Base-by-base conservation (phyloP, 2,888 invertebrate species). In the Geophilus truncorum region DNA sequence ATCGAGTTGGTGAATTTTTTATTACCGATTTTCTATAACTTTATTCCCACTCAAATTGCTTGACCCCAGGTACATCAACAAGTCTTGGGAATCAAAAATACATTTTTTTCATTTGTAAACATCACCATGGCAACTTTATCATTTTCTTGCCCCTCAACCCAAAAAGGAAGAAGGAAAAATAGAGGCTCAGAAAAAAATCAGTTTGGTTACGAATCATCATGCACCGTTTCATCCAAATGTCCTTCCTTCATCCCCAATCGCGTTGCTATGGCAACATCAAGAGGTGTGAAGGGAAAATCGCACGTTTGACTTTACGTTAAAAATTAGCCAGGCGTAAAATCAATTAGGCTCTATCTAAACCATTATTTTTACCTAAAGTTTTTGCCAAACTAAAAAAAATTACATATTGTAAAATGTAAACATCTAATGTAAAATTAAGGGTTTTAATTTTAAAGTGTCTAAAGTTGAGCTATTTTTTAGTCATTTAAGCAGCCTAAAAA, bases 161-260 rank as follows among this genome's bases (percentile, higher is more conserved):
- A n/a, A n/a, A n/a, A n/a, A n/a, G n/a, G n/a, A 34, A 34, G 9
- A 34, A 51, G 15, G 15, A 51, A n/a, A n/a, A 18, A 12, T 4
- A 51, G 6, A 18, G 15, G 4, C 57, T 4, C 7, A 57, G 5
- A 57, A 40, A 40, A 28, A 25, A 76, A 76, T 76, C 76, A 76
- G 76, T 76, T 76, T 76, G 76, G 76, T 76, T 76, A 76, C 76
- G 76, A 76, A 28, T 76, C 76, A 76, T 76, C 76, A 76, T 28
- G 76, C 76, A n/a, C 76, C 32, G 76, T 32, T 76, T 76, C 76
- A 76, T 25, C 57, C 57, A 57, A 57, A n/a, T 28, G n/a, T 76
- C 76, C 76, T 76, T 76, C 76, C 32, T n/a, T 76, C 32, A 30
- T 32, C 30, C 76, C 76, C 28, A 70, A 70, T 23, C 3, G 70